Evolutionary conservation across 2,888 invertebrate species (phyloP).

Genomic region (Masnerella sp.): DNA sequence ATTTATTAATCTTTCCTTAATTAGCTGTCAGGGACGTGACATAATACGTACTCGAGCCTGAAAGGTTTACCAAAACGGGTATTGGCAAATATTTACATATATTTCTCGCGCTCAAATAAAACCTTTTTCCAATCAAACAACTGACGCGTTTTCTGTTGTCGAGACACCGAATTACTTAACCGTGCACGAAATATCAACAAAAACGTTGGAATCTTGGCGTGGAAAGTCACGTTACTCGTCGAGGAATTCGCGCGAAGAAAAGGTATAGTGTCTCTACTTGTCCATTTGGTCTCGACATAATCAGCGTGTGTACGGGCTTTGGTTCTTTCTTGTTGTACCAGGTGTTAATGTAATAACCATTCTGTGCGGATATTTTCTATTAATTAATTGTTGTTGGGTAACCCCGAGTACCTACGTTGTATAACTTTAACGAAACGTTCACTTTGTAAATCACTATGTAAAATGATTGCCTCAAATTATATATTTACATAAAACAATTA

Average conservation of each 20-base stretch:
- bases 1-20: conserved; percentile 23
- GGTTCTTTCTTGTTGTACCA: neutral
- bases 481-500: too few relatives aligned
- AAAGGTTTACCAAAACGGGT: conserved; percentile 29
- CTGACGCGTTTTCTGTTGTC: conserved; percentile 11
- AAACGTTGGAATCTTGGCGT: conserved; percentile 10
- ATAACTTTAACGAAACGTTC: too few relatives aligned
- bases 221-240: conserved; percentile 17
- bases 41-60: conserved; percentile 15
- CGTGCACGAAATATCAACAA: conserved; percentile 38
- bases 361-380: neutral
- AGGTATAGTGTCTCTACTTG: conserved; percentile 5
- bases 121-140: conserved; percentile 37
- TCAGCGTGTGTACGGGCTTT: neutral
- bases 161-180: conserved; percentile 31
- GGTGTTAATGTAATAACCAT: neutral
- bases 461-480: too few relatives aligned
- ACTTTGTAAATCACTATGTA: too few relatives aligned
- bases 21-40: conserved; percentile 26
- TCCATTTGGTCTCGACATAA: conserved; percentile 8
- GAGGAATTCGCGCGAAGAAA: conserved; percentile 19
- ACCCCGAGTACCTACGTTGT: too few relatives aligned
- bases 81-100: conserved; percentile 33
- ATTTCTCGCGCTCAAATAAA: conserved; percentile 25
- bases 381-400: neutral